These are phyloP conservation scores for Phrynocephalus versicolor DNA, from an alignment of 2,113 vertebrate species.

Conservation along the genomic window DNA sequence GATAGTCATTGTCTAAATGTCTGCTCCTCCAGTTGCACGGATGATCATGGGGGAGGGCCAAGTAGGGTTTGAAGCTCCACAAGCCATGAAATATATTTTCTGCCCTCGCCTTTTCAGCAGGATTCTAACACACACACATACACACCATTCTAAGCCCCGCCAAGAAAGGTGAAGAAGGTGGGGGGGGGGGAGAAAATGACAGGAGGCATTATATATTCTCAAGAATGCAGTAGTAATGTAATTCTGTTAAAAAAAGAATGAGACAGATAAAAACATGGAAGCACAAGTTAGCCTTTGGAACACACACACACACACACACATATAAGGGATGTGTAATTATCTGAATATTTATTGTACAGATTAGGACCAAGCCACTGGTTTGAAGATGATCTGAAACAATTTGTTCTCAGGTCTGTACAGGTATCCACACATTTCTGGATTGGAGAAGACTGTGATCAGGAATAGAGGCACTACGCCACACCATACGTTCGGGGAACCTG, in stretches of 20 bases:
- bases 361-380: too few relatives aligned
- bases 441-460: too few relatives aligned
- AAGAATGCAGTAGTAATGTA: background rate
- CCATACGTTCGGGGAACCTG: too few relatives aligned
- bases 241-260: too few relatives aligned
- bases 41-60: background rate
- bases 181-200: background rate
- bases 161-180: background rate
- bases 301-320: background rate
- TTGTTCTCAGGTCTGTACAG: too few relatives aligned
- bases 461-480: too few relatives aligned
- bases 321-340: background rate
- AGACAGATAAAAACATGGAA: background rate
- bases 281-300: background rate
- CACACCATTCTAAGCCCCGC: background rate
- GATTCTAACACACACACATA: background rate
- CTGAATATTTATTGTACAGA: background rate
- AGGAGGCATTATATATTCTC: background rate
- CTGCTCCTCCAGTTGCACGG: background rate
- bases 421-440: too few relatives aligned
- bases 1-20: constrained; percentile 1
- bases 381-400: too few relatives aligned
- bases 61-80: background rate
- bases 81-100: background rate
- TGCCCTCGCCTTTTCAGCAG: background rate